Percentiles rank a stretch among this genome's conserved stretches.
Conservation (phyloP, 2,797 vertebrate genomes). For the Florisuga fusca region DNA sequence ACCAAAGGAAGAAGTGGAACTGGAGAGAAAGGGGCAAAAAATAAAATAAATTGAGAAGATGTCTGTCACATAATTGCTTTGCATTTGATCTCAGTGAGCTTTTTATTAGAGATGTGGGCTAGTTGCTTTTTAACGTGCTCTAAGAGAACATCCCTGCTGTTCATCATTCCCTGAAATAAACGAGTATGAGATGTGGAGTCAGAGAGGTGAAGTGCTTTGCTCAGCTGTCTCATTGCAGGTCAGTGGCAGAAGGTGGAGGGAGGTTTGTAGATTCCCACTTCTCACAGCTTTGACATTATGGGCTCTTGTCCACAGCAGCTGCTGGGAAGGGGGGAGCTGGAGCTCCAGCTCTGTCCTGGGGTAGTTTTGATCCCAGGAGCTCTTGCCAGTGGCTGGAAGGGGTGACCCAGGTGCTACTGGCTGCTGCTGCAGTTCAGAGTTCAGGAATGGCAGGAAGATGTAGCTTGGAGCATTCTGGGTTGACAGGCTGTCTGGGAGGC, state of each 20-base stretch:
- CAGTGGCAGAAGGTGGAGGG: not conserved
- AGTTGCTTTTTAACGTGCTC: not conserved
- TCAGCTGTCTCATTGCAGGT: not conserved
- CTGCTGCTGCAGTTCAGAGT: not conserved
- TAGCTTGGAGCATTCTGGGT: not conserved
- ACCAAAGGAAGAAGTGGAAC: not conserved
- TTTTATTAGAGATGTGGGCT: not conserved
- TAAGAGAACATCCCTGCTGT: not conserved
- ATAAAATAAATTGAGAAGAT: not conserved
- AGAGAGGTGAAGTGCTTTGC: not conserved
- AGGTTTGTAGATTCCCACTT: not conserved
- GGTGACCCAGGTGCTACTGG: not conserved
- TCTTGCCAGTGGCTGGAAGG: not conserved
- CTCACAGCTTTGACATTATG: not conserved
- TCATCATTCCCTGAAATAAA: not conserved
- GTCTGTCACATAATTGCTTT: not conserved
- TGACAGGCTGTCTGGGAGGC: not conserved
- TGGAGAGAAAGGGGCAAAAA: not conserved
- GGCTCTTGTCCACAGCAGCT: not conserved
- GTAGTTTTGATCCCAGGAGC: not conserved
- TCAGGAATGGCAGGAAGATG: not conserved
- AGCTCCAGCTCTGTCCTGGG: not conserved
- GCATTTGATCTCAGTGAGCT: not conserved
- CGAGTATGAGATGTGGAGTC: rapidly evolving
- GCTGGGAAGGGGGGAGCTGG: not conserved